phyloP scores from a whole-genome alignment of 2,113 vertebrate genomes.

The Narcine bancroftii region DNA sequence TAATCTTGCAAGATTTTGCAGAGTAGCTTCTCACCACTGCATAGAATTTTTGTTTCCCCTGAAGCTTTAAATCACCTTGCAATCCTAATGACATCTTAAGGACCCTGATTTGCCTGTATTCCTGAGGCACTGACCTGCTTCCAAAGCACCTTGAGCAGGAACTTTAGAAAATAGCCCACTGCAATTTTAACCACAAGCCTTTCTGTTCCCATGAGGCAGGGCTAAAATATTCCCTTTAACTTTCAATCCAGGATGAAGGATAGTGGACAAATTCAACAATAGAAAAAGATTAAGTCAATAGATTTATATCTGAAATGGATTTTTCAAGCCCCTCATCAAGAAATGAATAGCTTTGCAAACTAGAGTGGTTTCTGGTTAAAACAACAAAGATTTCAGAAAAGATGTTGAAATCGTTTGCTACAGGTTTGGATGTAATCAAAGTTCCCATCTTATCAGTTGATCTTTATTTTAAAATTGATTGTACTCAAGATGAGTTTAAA shows the following conservation, averaged over 20 bases:
- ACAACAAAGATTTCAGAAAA: background rate
- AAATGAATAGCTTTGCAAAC: background rate
- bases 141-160: background rate
- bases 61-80: background rate
- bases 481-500: background rate
- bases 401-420: background rate
- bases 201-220: background rate
- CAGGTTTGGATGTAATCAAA: background rate
- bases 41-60: background rate
- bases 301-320: background rate
- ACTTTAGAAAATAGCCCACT: background rate
- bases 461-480: slow-evolving; percentile 14
- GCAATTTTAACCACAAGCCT: background rate
- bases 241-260: background rate
- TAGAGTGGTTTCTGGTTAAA: background rate
- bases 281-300: background rate
- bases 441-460: background rate
- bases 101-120: background rate
- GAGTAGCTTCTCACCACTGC: background rate
- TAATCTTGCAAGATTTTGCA: background rate
- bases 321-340: background rate
- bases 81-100: background rate
- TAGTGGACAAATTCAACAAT: background rate
- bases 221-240: background rate
- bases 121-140: background rate